Evolutionary conservation across 2,113 vertebrate genomes (phyloP).

Genomic region (Bubo bubo): DNA sequence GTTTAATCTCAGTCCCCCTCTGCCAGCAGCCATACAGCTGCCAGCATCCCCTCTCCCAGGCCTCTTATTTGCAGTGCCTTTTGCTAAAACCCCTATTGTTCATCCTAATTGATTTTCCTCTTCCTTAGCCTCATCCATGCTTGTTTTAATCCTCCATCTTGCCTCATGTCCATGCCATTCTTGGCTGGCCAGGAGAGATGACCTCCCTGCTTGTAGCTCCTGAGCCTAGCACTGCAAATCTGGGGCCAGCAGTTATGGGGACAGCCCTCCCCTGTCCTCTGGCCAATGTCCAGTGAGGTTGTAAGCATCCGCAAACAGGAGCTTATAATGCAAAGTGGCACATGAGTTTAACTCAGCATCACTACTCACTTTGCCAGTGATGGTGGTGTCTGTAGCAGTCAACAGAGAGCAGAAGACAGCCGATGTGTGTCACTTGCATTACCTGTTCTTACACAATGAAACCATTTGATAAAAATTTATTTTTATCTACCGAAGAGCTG

Average conservation of each 20-base stretch:
- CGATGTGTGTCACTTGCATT: neutral
- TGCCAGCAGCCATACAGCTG: neutral
- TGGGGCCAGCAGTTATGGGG: neutral
- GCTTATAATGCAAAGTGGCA: neutral
- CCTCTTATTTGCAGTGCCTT: neutral
- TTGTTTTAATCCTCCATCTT: neutral
- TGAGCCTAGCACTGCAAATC: too few relatives aligned
- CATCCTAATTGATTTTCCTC: neutral
- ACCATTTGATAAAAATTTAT: neutral
- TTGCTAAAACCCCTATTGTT: neutral
- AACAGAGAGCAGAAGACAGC: neutral
- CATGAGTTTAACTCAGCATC: neutral
- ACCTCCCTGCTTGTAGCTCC: neutral
- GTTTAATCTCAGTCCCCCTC: neutral
- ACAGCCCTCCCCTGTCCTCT: neutral
- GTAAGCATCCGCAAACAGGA: neutral
- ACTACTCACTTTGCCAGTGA: neutral
- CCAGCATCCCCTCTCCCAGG: neutral
- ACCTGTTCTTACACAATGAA: neutral
- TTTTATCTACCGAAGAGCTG: neutral
- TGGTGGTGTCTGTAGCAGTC: neutral
- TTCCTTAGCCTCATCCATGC: neutral
- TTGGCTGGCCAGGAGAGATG: neutral
- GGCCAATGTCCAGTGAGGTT: neutral
- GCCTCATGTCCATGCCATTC: fast-evolving